These are phyloP conservation scores for Salmo trutta DNA, from an alignment of 2,797 vertebrate genomes.

Conservation along the genomic window DNA sequence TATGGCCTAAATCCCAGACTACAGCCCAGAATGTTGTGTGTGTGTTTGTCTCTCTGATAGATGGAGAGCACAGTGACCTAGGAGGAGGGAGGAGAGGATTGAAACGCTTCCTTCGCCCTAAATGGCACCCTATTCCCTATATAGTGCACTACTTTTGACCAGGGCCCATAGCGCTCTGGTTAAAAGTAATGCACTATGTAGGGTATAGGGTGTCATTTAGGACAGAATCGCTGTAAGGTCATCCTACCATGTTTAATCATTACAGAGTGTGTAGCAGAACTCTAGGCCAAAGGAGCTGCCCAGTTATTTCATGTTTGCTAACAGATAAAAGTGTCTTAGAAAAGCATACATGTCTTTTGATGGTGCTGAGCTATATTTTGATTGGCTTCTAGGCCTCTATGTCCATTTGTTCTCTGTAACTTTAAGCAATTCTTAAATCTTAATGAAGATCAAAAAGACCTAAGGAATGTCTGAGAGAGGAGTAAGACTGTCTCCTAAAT, in stretches of 20 bases:
- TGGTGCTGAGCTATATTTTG: neutral
- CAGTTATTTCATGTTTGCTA: constrained; percentile 4
- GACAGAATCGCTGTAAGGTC: neutral
- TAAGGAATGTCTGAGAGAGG: constrained; percentile 1
- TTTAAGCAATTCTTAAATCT: constrained; percentile 7
- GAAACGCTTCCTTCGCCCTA: neutral
- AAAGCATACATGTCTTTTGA: neutral
- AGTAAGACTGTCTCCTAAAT: constrained; percentile 2
- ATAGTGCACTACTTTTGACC: neutral
- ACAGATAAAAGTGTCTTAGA: neutral
- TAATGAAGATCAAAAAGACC: neutral
- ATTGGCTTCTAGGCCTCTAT: neutral
- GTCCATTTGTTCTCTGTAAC: neutral
- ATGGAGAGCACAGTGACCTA: too few relatives aligned
- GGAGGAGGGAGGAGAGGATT: neutral
- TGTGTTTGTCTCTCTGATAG: neutral
- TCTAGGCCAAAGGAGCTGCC: neutral
- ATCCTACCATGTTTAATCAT: constrained; percentile 1
- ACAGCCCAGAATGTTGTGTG: neutral
- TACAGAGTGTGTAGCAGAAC: neutral
- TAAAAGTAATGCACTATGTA: neutral
- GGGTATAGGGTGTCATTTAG: neutral
- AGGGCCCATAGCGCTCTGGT: neutral
- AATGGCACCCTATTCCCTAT: neutral
- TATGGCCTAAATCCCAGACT: neutral